phyloP scores from a whole-genome alignment of 2,888 invertebrate species.

The Acleris emargana region DNA sequence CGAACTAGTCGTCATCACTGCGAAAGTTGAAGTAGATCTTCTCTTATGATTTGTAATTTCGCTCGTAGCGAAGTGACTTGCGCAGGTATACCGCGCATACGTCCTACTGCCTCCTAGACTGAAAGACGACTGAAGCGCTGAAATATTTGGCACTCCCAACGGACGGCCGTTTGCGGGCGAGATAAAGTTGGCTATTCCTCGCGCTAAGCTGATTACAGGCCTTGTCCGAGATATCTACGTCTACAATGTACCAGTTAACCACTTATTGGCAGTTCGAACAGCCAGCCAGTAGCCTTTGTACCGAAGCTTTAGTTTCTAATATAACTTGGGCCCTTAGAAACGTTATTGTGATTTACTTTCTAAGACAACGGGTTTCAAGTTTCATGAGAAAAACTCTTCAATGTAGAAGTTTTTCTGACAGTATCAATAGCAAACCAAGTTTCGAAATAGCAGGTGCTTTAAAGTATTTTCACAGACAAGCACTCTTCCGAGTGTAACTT shows the following conservation, averaged over 20 bases:
- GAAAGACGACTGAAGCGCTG: slow-evolving; percentile 62
- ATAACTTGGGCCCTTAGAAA: slow-evolving; percentile 1
- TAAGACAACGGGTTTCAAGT: neutral
- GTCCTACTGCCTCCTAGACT: slow-evolving; percentile 55
- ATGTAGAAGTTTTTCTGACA: neutral
- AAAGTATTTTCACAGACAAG: neutral
- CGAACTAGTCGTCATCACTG: slow-evolving; percentile 22
- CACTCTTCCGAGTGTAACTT: slow-evolving; percentile 23
- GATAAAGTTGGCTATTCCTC: slow-evolving; percentile 63
- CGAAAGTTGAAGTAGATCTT: slow-evolving; percentile 8
- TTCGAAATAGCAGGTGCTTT: neutral
- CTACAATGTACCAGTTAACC: slow-evolving; percentile 28
- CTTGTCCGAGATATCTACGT: slow-evolving; percentile 48
- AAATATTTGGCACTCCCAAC: slow-evolving; percentile 56
- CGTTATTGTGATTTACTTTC: neutral
- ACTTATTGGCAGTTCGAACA: slow-evolving; percentile 29
- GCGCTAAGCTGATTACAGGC: slow-evolving; percentile 65
- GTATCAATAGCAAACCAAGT: neutral
- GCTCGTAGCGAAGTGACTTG: slow-evolving; percentile 48
- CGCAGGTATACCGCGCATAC: slow-evolving; percentile 44
- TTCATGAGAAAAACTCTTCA: neutral
- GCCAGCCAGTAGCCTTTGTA: slow-evolving; percentile 19
- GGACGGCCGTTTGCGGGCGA: slow-evolving; percentile 50
- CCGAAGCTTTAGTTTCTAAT: slow-evolving; percentile 21
- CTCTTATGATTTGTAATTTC: slow-evolving; percentile 41